Percentiles rank a stretch among this genome's conserved stretches.
phyloP scores from a whole-genome alignment of 2,113 vertebrate genomes.

The Stigmatopora nigra region DNA sequence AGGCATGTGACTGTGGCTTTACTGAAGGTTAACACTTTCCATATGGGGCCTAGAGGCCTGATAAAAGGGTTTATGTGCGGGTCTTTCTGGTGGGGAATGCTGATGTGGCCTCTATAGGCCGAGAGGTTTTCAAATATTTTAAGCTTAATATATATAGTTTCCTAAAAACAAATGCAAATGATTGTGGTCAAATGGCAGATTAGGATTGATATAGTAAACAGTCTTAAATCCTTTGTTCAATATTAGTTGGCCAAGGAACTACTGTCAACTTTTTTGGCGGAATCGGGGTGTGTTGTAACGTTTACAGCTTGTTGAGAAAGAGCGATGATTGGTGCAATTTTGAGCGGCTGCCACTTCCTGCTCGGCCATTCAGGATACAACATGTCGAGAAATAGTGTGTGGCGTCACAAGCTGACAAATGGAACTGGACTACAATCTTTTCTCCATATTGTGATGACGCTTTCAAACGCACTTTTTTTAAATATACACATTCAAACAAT shows the following conservation, averaged over 20 bases:
- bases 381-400: background rate
- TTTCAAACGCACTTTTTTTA: background rate
- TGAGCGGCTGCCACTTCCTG: conserved; percentile 13
- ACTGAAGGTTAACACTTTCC: conserved; percentile 44
- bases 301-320: background rate
- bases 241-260: background rate
- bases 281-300: conserved; percentile 13
- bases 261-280: background rate
- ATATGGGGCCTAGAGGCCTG: conserved; percentile 27
- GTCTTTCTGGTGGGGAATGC: conserved; percentile 35
- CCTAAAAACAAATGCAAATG: background rate
- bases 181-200: background rate
- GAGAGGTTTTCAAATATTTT: conserved; percentile 21
- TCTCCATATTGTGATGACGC: background rate
- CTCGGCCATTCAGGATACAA: background rate
- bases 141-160: background rate
- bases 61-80: conserved; percentile 14
- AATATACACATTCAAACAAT: background rate
- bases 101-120: conserved; percentile 48
- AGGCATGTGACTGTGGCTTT: conserved; percentile 23
- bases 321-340: background rate
- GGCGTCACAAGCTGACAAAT: background rate
- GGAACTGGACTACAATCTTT: background rate
- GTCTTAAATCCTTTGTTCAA: background rate
- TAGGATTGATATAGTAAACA: background rate